Base-by-base conservation (phyloP, 2,113 vertebrate genomes). In the Platycercus adscitus region DNA sequence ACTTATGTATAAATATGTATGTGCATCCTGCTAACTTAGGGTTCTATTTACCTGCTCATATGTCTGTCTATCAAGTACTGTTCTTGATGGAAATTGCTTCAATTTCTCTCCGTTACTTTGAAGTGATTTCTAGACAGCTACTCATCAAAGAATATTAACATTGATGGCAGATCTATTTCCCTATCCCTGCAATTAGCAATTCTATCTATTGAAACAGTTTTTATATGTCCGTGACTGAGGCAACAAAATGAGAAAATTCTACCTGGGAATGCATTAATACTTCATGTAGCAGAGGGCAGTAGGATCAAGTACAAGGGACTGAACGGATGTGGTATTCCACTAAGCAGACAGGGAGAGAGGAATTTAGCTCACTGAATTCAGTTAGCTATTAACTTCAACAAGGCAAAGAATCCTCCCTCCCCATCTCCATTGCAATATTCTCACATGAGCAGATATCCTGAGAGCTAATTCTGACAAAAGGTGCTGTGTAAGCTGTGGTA, bases 121-220 rank as follows among this genome's bases (percentile, higher is more conserved):
- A 82, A 95, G 86, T 87, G 80, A 94, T 96, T 96, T 95, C 80
- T 88, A 95, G 92, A 94, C 95, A 95, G 92, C 81, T 96, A 81
- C 91, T 96, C 93, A 89, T 89, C 91, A 92, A 82, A 35, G 95
- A 86, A 91, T 89, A 95, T 95, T 94, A 93, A 86, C 95, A 70
- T 20, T 81, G 83, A 91, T 88, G 73, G 56, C 86, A 89, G 91
- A 86, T 92, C 83, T 79, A 72, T 94, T 95, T 95, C 86, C 26
- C 52, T 61, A 33, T 92, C 72, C 69, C 91, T 92, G 77, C 80
- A 94, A 96, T 96, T 96, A 97, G 90, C 75, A 76, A 61, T 83
- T 95, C 95, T 81, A 71, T 52, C 56, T 6, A 39, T 81, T 61
- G 64, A 92, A 90, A 49, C 0, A 7, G 10, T 47, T 84, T 86